Evolutionary conservation across 2,113 vertebrate genomes (phyloP).

Genomic region (Dicerorhinus sumatrensis): DNA sequence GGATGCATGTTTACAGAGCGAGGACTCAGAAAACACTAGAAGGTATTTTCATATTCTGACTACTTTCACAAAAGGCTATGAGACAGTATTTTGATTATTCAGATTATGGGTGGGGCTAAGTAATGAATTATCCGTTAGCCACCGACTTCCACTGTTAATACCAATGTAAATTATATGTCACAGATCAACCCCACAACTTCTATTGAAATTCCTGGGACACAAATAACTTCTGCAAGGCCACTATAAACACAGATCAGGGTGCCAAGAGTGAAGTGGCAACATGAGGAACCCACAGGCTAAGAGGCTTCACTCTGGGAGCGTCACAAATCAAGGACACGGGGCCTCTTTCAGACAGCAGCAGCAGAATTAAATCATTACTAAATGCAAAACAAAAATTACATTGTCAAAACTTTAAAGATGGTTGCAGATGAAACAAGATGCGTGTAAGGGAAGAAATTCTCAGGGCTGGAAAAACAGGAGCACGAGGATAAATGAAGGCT

Average conservation of each 20-base stretch:
- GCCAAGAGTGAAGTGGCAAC: not conserved
- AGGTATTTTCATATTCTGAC: not conserved
- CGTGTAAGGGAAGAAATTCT: not conserved
- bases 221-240: not conserved
- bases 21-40: not conserved
- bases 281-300: not conserved
- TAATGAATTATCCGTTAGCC: not conserved
- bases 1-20: not conserved
- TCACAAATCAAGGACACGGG: not conserved
- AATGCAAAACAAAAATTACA: not conserved
- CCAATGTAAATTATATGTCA: not conserved
- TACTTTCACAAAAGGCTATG: not conserved
- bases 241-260: not conserved
- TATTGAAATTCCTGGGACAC: not conserved
- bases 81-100: not conserved
- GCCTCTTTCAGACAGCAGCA: not conserved
- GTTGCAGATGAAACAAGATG: not conserved
- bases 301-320: not conserved
- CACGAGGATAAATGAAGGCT: not conserved
- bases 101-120: not conserved
- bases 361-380: not conserved
- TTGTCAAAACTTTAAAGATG: not conserved
- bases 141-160: not conserved
- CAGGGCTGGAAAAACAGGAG: not conserved
- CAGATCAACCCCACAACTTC: not conserved